phyloP scores from a whole-genome alignment of 35 echinoderm and acorn worm species.

The Patiria miniata region DNA sequence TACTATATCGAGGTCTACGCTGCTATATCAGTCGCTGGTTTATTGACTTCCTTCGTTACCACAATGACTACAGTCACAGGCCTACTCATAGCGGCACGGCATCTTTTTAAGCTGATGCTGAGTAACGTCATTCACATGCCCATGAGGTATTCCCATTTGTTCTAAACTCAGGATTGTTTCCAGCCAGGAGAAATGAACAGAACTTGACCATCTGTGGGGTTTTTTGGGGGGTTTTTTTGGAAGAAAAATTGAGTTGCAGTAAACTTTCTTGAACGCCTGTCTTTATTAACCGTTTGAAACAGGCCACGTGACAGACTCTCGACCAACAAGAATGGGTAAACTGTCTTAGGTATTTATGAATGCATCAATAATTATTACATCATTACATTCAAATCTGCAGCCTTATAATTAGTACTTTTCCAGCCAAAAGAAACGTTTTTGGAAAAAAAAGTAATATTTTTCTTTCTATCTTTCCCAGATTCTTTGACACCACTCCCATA shows the following conservation, averaged over 20 bases:
- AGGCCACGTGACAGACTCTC: too few species aligned
- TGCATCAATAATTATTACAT: too few species aligned
- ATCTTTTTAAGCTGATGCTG: conserved; percentile 59
- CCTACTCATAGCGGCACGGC: conserved; percentile 51
- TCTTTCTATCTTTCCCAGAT: conserved; percentile 47
- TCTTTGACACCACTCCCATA: conserved; percentile 83
- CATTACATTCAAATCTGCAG: too few species aligned
- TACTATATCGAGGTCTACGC: conserved; percentile 66
- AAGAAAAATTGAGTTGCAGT: too few species aligned
- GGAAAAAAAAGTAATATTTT: neutral
- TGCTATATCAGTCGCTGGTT: conserved; percentile 50
- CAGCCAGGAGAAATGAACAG: neutral
- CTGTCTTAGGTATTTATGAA: too few species aligned
- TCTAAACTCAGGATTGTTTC: neutral
- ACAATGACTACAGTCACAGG: conserved; percentile 26
- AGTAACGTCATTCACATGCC: conserved; percentile 66
- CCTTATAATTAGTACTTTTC: too few species aligned
- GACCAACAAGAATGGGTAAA: too few species aligned
- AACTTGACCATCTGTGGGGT: too few species aligned
- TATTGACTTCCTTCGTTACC: conserved; percentile 37
- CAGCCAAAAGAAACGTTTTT: neutral
- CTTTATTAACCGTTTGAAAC: too few species aligned
- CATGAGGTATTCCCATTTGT: conserved; percentile 54
- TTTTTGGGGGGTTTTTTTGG: too few species aligned
- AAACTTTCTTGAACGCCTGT: too few species aligned